Conservation (phyloP, 2,797 vertebrate genomes). For the Esox masquinongy region DNA sequence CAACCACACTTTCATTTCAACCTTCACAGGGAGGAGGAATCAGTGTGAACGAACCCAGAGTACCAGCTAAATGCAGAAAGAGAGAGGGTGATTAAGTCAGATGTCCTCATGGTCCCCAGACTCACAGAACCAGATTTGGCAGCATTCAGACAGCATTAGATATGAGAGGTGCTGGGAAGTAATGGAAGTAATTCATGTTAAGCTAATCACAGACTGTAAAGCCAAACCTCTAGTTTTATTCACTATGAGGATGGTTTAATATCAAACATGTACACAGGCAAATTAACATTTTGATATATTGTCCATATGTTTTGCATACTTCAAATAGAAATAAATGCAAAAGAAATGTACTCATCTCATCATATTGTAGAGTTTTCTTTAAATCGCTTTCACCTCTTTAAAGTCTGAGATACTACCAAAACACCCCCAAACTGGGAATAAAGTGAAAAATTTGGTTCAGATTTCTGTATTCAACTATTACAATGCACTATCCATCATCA, state of each 20-base stretch:
- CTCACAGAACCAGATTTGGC: slow-evolving; percentile 63
- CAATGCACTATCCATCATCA: slow-evolving; percentile 72
- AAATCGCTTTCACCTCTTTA: slow-evolving; percentile 1
- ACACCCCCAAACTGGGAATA: neutral
- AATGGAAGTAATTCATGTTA: slow-evolving; percentile 14
- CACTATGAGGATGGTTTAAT: neutral
- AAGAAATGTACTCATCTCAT: too few relatives aligned
- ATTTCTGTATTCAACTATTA: slow-evolving; percentile 37
- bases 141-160: slow-evolving; percentile 15
- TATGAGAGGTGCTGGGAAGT: neutral
- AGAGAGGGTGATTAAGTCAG: slow-evolving; percentile 63
- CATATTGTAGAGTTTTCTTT: neutral
- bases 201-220: slow-evolving; percentile 56
- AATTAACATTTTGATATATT: slow-evolving; percentile 45
- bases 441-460: slow-evolving; percentile 27
- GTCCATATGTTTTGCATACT: too few relatives aligned
- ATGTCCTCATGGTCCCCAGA: slow-evolving; percentile 64
- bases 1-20: slow-evolving; percentile 61
- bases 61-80: slow-evolving; percentile 44
- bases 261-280: slow-evolving; percentile 28
- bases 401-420: neutral
- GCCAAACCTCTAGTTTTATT: slow-evolving; percentile 45
- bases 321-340: too few relatives aligned
- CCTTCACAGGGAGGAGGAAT: slow-evolving; percentile 59
- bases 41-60: slow-evolving; percentile 28